These are phyloP conservation scores for Sebastes goodei DNA, from an alignment of 2,797 vertebrate species.

Conservation along the genomic window DNA sequence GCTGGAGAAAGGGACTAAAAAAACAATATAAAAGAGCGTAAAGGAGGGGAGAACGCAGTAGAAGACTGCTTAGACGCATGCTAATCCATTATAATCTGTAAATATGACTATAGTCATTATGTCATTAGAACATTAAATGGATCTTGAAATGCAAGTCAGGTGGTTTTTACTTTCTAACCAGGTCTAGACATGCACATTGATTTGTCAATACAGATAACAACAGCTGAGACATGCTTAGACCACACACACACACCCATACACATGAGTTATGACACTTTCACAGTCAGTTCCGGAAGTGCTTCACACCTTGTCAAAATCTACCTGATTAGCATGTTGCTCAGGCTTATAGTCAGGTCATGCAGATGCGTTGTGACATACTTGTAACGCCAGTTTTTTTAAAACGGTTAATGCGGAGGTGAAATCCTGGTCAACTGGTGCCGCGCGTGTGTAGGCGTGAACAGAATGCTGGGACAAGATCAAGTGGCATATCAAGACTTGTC, in stretches of 20 bases:
- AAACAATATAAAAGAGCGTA: not conserved
- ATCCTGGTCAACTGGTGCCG: constrained; percentile 6
- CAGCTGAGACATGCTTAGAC: constrained; percentile 26
- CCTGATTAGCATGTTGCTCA: constrained; percentile 54
- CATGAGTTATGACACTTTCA: not conserved
- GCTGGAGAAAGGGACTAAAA: not conserved
- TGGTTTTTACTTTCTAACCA: constrained; percentile 8
- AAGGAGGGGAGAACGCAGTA: no score
- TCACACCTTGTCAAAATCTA: constrained; percentile 24
- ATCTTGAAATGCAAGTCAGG: constrained; percentile 6
- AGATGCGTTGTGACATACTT: constrained; percentile 25
- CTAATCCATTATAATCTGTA: not conserved
- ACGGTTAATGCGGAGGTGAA: not conserved
- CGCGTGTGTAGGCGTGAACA: not conserved
- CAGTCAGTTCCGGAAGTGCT: not conserved
- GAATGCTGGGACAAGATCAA: not conserved
- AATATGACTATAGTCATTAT: not conserved
- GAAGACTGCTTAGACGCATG: not conserved
- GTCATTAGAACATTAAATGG: not conserved
- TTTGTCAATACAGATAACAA: constrained; percentile 26
- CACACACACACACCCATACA: not conserved
- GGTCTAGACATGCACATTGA: constrained; percentile 15
- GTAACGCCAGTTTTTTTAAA: constrained; percentile 7
- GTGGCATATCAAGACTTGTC: constrained; percentile 38
- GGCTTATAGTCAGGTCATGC: constrained; percentile 26